These are phyloP conservation scores for Diachrysia chrysitis DNA, from an alignment of 2,888 invertebrate species.

Conservation along the genomic window DNA sequence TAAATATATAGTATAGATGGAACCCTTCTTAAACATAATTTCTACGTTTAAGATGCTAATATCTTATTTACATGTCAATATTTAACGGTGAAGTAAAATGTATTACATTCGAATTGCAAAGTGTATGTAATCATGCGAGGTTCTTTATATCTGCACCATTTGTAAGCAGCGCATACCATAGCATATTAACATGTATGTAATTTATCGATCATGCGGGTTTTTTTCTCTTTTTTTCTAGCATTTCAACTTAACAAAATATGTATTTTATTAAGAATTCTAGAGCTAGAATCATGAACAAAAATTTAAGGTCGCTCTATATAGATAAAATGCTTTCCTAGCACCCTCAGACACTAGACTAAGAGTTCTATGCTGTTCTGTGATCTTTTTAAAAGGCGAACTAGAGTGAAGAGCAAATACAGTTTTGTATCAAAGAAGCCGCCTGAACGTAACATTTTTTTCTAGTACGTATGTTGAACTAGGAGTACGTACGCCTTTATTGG, in stretches of 20 bases:
- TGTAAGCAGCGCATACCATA: not conserved
- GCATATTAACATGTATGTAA: not conserved
- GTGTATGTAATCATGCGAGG: not conserved
- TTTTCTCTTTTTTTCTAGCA: not conserved
- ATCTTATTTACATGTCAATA: slow-evolving; percentile 10
- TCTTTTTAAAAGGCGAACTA: too few relatives aligned
- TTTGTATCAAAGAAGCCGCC: too few relatives aligned
- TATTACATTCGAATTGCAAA: slow-evolving; percentile 13
- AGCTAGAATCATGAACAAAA: too few relatives aligned
- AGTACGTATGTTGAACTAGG: too few relatives aligned
- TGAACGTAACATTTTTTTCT: too few relatives aligned
- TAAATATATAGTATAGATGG: not conserved
- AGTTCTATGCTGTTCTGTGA: too few relatives aligned
- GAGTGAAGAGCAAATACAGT: too few relatives aligned
- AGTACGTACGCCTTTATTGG: too few relatives aligned
- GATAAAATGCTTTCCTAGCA: too few relatives aligned
- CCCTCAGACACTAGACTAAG: too few relatives aligned
- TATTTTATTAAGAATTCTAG: too few relatives aligned
- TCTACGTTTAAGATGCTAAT: slow-evolving; percentile 2
- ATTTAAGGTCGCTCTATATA: too few relatives aligned
- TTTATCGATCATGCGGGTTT: not conserved
- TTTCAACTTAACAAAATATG: not conserved
- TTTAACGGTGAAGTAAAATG: slow-evolving; percentile 15
- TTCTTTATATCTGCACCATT: not conserved
- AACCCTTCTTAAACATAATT: not conserved